phyloP scores from a whole-genome alignment of 2,113 vertebrate genomes.

The Pholis gunnellus region DNA sequence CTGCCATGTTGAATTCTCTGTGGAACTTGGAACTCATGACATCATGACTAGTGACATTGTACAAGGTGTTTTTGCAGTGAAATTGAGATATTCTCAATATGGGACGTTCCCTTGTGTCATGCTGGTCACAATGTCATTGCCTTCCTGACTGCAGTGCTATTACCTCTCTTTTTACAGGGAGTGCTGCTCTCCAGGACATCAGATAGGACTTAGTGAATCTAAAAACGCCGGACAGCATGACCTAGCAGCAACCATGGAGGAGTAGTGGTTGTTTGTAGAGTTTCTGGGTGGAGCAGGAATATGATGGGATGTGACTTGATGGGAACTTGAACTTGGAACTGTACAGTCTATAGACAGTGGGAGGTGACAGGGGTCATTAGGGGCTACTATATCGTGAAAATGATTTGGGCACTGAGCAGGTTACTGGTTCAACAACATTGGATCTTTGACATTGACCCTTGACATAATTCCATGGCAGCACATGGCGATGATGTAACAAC shows the following conservation, averaged over 20 bases:
- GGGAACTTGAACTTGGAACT: background rate
- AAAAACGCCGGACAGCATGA: background rate
- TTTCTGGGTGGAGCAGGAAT: background rate
- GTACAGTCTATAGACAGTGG: background rate
- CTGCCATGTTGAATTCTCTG: background rate
- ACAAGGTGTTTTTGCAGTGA: no score
- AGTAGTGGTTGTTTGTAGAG: background rate
- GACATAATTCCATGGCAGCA: background rate
- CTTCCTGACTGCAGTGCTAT: background rate
- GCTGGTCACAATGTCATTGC: background rate
- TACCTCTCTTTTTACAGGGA: background rate
- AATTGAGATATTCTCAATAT: no score
- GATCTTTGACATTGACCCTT: background rate
- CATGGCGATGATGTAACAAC: background rate
- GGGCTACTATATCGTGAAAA: background rate
- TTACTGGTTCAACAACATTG: background rate
- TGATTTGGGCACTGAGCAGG: background rate
- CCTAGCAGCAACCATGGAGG: background rate
- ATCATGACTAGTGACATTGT: no score
- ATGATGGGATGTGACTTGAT: background rate
- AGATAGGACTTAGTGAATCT: background rate
- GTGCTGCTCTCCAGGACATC: background rate
- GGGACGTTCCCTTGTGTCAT: no score
- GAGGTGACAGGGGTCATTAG: background rate
- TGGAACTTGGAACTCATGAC: background rate